Percentiles rank a stretch among this genome's conserved stretches.
phyloP scores from a whole-genome alignment of 2,888 invertebrate species.

The Sinohyriopsis cumingii region DNA sequence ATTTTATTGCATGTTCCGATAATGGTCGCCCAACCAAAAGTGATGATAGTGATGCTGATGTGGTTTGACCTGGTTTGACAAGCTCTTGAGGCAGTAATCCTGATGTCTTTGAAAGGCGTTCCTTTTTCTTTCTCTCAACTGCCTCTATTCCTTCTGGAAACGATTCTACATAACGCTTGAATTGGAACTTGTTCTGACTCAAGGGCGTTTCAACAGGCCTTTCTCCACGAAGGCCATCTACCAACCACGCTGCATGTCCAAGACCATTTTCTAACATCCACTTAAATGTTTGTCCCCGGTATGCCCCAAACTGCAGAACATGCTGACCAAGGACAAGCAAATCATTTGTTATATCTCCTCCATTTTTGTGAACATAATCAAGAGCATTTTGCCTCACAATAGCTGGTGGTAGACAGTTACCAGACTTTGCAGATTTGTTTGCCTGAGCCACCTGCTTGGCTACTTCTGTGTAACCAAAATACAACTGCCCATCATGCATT shows the following conservation, averaged over 20 bases:
- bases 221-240: conserved; percentile 1
- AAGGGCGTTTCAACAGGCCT: background rate
- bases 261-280: no score
- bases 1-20: no score
- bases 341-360: conserved; percentile 7
- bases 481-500: no score
- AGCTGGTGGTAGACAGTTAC: background rate
- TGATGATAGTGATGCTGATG: no score
- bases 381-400: conserved; percentile 1
- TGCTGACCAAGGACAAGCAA: no score
- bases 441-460: no score
- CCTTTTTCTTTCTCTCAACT: background rate
- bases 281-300: no score
- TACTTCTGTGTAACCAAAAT: no score
- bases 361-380: background rate
- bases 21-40: no score
- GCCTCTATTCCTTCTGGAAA: conserved; percentile 12
- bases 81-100: no score
- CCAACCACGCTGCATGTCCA: conserved; percentile 10
- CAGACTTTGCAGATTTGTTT: background rate
- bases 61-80: no score
- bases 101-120: background rate
- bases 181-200: conserved; percentile 5
- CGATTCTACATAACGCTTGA: conserved; percentile 5
- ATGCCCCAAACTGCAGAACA: no score